Base-by-base conservation (phyloP, 2,888 invertebrate genomes). In the Isoperla grammatica region DNA sequence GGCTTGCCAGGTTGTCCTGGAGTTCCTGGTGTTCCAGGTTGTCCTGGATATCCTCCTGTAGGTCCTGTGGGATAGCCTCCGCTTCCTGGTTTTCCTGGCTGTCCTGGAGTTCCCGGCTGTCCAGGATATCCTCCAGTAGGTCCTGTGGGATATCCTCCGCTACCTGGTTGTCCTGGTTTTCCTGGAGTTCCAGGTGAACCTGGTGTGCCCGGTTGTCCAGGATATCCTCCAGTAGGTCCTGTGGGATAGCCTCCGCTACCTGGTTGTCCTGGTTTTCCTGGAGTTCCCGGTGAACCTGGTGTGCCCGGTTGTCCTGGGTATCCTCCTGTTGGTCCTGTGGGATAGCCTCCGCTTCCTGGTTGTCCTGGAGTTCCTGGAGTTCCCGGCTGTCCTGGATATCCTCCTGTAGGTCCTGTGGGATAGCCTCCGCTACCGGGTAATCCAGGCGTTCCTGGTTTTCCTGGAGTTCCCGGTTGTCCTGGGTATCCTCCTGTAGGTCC, bases 321-420 rank as follows among this genome's bases (percentile, higher is more conserved):
- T 40, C 62, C 45, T 67, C 68, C 45, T 50, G 61, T 15, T 43
- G 42, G 72, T 81, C 60, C 80, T 79, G 5, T 81, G 81, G 11
- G 81, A 81, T 19, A 81, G 81, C 5, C 78, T 79, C 73, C 77
- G 79, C 55, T 78, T 77, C 70, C 82, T 79, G 56, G 80, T 77
- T 60, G 71, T 73, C 68, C 75, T 75, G 71, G 83, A 79, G 62
- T 72, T 15, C 15, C 43, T 20, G 20, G 43, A 20, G 6, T 4
- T 11, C 48, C 58, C 0, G 54, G 56, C 13, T 13, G n/a, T n/a
- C n/a, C n/a, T n/a, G n/a, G n/a, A n/a, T n/a, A n/a, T n/a, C n/a
- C n/a, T n/a, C n/a, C n/a, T n/a, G n/a, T n/a, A n/a, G 59, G 59
- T 35, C 35, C 43, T 2, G 20, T 20, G 20, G 43, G 43, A 43